phyloP scores from a whole-genome alignment of 2,113 vertebrate genomes.

The Entelurus aequoreus region DNA sequence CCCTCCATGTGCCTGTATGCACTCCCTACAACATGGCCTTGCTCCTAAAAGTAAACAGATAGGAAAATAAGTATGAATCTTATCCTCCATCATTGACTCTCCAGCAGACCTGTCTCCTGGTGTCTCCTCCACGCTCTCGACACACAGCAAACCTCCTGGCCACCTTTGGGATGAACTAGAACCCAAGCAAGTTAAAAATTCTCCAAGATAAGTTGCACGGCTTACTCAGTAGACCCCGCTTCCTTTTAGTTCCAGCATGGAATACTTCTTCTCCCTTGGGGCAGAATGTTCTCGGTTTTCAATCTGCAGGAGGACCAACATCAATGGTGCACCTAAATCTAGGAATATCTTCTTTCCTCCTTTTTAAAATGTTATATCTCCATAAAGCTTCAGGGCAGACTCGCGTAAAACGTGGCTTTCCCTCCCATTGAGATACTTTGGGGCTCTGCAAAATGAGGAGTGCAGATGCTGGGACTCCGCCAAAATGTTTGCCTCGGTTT shows the following conservation, averaged over 20 bases:
- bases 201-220: background rate
- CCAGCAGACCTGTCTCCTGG: too few relatives aligned
- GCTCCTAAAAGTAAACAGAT: too few relatives aligned
- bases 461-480: constrained; percentile 25
- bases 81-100: too few relatives aligned
- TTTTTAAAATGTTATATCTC: constrained; percentile 33
- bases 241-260: constrained; percentile 21
- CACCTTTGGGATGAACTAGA: too few relatives aligned
- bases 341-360: constrained; percentile 25
- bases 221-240: constrained; percentile 7
- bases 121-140: too few relatives aligned
- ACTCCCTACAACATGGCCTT: background rate
- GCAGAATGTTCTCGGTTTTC: constrained; percentile 42
- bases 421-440: constrained; percentile 44
- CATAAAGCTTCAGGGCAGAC: constrained; percentile 33
- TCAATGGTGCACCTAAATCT: constrained; percentile 40
- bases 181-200: background rate
- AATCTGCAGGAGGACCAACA: constrained; percentile 29
- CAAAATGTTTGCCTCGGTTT: too few relatives aligned
- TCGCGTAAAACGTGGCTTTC: constrained; percentile 31
- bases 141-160: too few relatives aligned
- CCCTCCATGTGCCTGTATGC: background rate
- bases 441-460: constrained; percentile 32
- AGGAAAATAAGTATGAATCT: too few relatives aligned
- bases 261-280: constrained; percentile 38